Conservation (phyloP, 2,888 invertebrate genomes). For the Disparrhopalites patrizii region DNA sequence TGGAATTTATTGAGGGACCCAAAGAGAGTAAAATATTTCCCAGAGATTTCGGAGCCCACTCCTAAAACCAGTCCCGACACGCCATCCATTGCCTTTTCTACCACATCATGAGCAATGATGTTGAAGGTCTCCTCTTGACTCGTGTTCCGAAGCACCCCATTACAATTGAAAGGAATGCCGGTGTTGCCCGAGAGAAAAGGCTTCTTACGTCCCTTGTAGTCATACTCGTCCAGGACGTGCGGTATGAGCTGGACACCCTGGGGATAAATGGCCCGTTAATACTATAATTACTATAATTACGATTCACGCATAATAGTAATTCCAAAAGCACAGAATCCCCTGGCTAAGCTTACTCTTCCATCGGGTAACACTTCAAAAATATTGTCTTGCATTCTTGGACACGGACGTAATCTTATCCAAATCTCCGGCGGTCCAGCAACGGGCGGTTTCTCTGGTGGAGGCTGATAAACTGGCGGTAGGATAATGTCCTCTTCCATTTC, state of each 20-base stretch:
- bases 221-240: background rate
- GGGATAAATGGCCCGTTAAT: too few relatives aligned
- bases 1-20: conserved; percentile 35
- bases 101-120: conserved; percentile 30
- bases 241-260: background rate
- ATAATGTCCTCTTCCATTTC: conserved; percentile 1
- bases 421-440: conserved; percentile 36
- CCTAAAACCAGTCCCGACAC: conserved; percentile 36
- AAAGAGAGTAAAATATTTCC: conserved; percentile 43
- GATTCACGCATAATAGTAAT: too few relatives aligned
- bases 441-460: background rate
- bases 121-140: conserved; percentile 41
- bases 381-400: conserved; percentile 29
- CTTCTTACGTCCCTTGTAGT: background rate
- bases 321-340: too few relatives aligned
- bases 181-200: conserved; percentile 23
- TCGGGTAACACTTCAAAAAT: conserved; percentile 32
- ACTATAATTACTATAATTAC: too few relatives aligned
- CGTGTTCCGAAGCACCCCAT: conserved; percentile 33
- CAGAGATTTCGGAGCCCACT: conserved; percentile 43
- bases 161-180: conserved; percentile 23
- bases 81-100: conserved; percentile 42
- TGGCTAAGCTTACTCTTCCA: conserved; percentile 27
- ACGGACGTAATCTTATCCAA: conserved; percentile 39
- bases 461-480: background rate